Base-by-base conservation (phyloP, 2,797 vertebrate genomes). In the Sebastes taczanowskii region DNA sequence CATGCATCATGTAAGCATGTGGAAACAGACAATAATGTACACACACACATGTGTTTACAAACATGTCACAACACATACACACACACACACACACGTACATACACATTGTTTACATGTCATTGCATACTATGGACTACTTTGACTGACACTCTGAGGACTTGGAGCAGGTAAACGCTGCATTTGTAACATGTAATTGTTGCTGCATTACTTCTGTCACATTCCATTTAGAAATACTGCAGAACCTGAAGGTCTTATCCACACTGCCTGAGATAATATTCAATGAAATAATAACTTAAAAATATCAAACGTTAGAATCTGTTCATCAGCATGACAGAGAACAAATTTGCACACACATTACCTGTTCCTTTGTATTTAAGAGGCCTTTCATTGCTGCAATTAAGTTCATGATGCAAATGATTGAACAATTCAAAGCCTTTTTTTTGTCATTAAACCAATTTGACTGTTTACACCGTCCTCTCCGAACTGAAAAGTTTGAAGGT, bases 1-100 rank as follows among this genome's bases (percentile, higher is more conserved):
- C 74, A 52, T 78, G 65, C 65, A 81, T 86, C 80, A 84, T 82
- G 74, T 84, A 83, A 78, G 71, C 72, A 75, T 75, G 65, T 79
- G 62, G 72, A 84, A 75, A 80, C 42, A 64, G 64, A 84, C 80
- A 74, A 78, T 76, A 83, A 56, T 63, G 35, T 65, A 72, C 77
- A 83, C 78, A 83, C 74, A 69, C 59, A 75, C 56, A 42, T 9
- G 2, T 69, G 68, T 85, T 75, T 74, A 65, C 75, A 83, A 77
- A 87, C 66, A 78, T 53, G 78, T 73, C 69, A 83, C 71, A 61
- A 71, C 49, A 70, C 14, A 53, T 14, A 34, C 78, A 86, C 30
- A 30, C 29, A 71, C 49, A 70, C 14, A 53, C 20, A 34, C 78
- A 86, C 30, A 30, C 29, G 23, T 23, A 23, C 23, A 23, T 23